Evolutionary conservation across 1,140 invertebrate genomes (phyloP).

Genomic region (Acyrthosiphon pisum): DNA sequence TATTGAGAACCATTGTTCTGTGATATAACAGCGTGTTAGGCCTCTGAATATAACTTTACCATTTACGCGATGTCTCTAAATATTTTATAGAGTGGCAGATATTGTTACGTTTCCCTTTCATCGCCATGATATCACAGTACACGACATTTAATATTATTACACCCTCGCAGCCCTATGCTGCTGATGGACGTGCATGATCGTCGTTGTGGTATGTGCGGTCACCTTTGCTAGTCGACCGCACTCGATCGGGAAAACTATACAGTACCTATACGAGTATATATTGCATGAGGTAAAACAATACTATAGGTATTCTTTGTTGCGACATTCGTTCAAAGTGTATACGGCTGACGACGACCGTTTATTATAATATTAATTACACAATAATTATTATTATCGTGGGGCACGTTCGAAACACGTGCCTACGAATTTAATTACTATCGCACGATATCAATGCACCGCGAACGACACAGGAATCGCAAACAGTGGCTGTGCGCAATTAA

Average conservation of each 20-base stretch:
- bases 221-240: no score
- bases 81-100: not conserved
- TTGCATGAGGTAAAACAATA: not conserved
- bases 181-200: not conserved
- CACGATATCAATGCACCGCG: not conserved
- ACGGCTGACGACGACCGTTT: no score
- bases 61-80: not conserved
- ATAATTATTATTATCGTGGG: not conserved
- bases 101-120: not conserved
- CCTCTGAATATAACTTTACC: no score
- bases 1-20: no score
- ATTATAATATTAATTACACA: not conserved
- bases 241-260: not conserved
- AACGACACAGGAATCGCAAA: not conserved
- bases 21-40: no score
- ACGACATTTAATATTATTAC: not conserved
- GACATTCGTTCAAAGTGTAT: not conserved
- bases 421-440: not conserved
- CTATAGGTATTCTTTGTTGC: not conserved
- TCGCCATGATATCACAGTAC: not conserved
- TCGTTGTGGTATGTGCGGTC: not conserved
- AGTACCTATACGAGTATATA: no score
- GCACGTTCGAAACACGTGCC: not conserved
- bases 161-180: not conserved
- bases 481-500: not conserved